Evolutionary conservation across 2,888 invertebrate species (phyloP).

Genomic region (Apotomis betuletana): DNA sequence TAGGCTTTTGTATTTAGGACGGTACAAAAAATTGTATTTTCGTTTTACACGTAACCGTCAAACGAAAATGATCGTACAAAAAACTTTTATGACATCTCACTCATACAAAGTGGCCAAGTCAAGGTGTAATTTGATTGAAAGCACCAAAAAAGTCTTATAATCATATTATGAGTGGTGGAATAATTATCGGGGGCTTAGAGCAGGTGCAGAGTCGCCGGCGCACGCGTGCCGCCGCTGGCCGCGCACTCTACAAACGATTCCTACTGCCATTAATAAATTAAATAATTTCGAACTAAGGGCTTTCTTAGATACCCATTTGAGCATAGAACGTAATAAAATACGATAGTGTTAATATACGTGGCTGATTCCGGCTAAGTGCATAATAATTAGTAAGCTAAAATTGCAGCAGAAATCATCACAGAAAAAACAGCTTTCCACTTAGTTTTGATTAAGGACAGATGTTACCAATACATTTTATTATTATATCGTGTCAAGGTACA

Average conservation of each 20-base stretch:
- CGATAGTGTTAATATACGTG: background rate
- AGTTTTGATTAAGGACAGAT: too few species aligned
- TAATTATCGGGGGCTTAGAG: conserved; percentile 79
- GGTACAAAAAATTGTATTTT: conserved; percentile 44
- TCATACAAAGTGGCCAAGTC: conserved; percentile 73
- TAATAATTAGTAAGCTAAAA: background rate
- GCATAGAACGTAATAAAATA: conserved; percentile 3
- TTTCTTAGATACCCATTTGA: conserved; percentile 4
- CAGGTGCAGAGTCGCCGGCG: conserved; percentile 68
- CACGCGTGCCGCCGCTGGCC: conserved; percentile 69
- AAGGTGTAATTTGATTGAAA: conserved; percentile 84
- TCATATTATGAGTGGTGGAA: conserved; percentile 82
- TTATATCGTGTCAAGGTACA: too few species aligned
- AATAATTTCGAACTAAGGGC: conserved; percentile 20
- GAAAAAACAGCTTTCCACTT: background rate
- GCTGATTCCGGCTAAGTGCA: background rate
- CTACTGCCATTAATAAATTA: conserved; percentile 26
- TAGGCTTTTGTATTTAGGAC: conserved; percentile 14
- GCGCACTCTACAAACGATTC: conserved; percentile 49
- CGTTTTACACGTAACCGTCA: conserved; percentile 71
- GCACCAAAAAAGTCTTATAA: conserved; percentile 83
- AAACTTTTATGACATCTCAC: conserved; percentile 82
- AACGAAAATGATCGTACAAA: conserved; percentile 60
- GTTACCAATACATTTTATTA: too few species aligned
- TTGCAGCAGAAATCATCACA: background rate